Conservation (phyloP, 2,797 vertebrate genomes). For the Chanos chanos region DNA sequence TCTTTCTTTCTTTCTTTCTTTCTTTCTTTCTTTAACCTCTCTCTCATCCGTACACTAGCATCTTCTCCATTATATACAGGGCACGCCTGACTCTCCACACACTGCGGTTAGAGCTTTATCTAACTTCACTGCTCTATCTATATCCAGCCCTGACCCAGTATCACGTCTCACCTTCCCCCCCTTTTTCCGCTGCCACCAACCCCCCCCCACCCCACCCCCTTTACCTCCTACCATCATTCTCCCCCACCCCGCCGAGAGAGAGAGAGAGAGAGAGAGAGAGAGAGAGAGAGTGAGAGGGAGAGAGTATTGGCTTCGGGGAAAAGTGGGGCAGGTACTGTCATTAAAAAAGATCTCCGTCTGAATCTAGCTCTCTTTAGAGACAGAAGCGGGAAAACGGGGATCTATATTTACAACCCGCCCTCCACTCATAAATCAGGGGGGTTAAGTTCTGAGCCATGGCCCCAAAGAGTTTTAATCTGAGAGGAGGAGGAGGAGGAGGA, state of each 20-base stretch:
- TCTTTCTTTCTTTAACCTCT: constrained; percentile 47
- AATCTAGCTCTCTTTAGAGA: constrained; percentile 33
- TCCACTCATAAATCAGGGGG: constrained; percentile 1
- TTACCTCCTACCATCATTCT: constrained; percentile 16
- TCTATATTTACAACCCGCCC: constrained; percentile 30
- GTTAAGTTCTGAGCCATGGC: too few relatives aligned
- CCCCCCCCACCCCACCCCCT: constrained; percentile 29
- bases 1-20: constrained; percentile 30
- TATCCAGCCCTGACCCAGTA: constrained; percentile 24
- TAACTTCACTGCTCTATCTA: constrained; percentile 33
- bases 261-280: too few relatives aligned
- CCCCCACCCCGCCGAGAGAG: constrained; percentile 25
- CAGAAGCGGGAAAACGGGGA: constrained; percentile 8
- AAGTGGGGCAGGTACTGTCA: constrained; percentile 43
- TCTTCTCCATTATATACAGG: constrained; percentile 60
- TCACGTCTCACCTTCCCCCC: constrained; percentile 5
- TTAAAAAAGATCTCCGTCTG: constrained; percentile 25
- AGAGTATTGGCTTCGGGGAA: constrained; percentile 26
- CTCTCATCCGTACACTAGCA: constrained; percentile 45
- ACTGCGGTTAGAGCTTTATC: constrained; percentile 57
- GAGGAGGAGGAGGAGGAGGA: too few relatives aligned
- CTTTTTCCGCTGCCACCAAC: constrained; percentile 16
- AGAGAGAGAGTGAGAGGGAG: background rate
- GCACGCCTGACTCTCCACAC: constrained; percentile 64
- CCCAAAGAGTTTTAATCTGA: too few relatives aligned